phyloP scores from a whole-genome alignment of 2,113 vertebrate genomes.

The Poeciliopsis turrubarensis region DNA sequence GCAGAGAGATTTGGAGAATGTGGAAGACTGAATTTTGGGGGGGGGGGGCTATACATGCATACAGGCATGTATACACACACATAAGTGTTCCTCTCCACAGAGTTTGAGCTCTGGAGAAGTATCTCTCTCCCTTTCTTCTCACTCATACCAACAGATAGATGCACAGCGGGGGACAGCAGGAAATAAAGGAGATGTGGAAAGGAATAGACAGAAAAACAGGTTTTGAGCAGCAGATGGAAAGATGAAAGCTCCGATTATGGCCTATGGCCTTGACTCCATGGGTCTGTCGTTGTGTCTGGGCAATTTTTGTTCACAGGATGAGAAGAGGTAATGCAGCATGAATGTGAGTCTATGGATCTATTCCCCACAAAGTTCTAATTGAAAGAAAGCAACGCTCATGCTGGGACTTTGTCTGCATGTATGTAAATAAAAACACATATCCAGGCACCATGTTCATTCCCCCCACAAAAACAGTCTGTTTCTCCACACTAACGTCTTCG shows the following conservation, averaged over 20 bases:
- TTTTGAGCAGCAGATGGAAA: constrained; percentile 58
- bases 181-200: not conserved
- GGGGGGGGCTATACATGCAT: not conserved
- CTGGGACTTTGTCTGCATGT: constrained; percentile 36
- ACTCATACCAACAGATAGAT: constrained; percentile 13
- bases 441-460: constrained; percentile 12
- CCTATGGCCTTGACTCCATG: constrained; percentile 34
- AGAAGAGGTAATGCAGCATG: constrained; percentile 31
- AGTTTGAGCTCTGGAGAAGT: not conserved
- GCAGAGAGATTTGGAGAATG: not conserved
- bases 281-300: constrained; percentile 15
- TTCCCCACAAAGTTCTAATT: constrained; percentile 49
- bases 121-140: not conserved
- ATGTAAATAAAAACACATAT: constrained; percentile 29
- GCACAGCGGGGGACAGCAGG: constrained; percentile 24
- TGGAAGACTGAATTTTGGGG: constrained; percentile 1
- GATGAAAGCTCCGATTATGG: constrained; percentile 55
- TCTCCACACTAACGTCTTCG: constrained; percentile 30
- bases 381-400: constrained; percentile 32
- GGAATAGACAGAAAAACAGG: constrained; percentile 7
- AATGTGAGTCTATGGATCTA: constrained; percentile 9
- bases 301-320: constrained; percentile 16
- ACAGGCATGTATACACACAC: not conserved
- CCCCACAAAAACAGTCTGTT: constrained; percentile 37
- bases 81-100: not conserved